These are phyloP conservation scores for Rallus crepitans DNA, from an alignment of 2,797 vertebrate genomes.

Conservation along the genomic window DNA sequence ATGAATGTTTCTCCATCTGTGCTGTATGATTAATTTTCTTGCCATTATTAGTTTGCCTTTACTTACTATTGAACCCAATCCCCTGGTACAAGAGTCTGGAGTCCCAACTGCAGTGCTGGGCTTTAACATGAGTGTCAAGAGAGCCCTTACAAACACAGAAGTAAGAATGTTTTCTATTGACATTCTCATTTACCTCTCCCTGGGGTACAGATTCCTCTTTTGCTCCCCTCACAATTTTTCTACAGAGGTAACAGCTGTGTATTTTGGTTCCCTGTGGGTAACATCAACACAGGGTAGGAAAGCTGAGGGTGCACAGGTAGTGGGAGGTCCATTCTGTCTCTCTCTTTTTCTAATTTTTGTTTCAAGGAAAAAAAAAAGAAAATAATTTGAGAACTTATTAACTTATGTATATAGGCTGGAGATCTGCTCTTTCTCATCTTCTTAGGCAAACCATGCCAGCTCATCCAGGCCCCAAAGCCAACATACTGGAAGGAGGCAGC, in stretches of 20 bases:
- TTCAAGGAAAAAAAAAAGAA: neutral
- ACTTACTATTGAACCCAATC: neutral
- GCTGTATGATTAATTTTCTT: neutral
- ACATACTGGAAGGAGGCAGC: neutral
- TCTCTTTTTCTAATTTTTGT: neutral
- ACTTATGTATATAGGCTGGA: neutral
- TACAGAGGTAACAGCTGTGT: neutral
- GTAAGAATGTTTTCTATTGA: neutral
- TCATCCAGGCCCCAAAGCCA: neutral
- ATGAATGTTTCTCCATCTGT: neutral
- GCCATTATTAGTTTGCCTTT: neutral
- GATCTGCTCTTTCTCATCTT: neutral
- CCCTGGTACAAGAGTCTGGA: neutral
- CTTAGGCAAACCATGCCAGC: neutral
- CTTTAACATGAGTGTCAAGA: neutral
- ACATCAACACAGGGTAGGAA: neutral
- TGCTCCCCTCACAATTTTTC: neutral
- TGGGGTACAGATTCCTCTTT: neutral
- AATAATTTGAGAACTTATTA: neutral
- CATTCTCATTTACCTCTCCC: neutral
- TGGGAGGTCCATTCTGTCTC: neutral
- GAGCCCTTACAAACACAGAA: neutral
- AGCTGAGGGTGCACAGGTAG: neutral
- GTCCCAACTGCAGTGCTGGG: neutral
- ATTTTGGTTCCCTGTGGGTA: neutral